phyloP scores from a whole-genome alignment of 2,797 vertebrate species.

The Mallotus villosus region DNA sequence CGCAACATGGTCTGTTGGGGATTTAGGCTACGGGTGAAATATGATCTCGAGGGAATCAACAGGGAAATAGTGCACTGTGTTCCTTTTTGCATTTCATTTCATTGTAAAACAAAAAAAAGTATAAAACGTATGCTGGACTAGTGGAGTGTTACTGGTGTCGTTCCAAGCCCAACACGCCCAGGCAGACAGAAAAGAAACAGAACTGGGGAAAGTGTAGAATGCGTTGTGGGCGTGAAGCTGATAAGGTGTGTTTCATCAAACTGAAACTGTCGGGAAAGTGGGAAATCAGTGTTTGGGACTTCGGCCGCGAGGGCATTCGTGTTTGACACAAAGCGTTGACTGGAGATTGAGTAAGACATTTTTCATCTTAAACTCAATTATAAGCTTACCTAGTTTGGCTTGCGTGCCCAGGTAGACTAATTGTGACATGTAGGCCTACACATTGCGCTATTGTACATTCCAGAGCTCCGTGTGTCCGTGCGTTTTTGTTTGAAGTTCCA shows the following conservation, averaged over 20 bases:
- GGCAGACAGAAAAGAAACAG: background rate
- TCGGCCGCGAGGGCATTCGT: background rate
- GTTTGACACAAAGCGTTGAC: background rate
- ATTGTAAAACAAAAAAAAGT: background rate
- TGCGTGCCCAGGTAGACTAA: background rate
- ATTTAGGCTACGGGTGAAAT: background rate
- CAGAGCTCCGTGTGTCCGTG: background rate
- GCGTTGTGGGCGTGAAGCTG: slow-evolving; percentile 23
- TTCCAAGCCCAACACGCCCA: background rate
- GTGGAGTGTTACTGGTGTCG: background rate
- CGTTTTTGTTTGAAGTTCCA: too few relatives aligned
- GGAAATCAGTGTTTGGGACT: slow-evolving; percentile 6
- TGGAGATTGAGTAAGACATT: slow-evolving; percentile 3
- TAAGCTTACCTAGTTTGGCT: background rate
- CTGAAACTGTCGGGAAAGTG: background rate
- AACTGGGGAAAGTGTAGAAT: background rate
- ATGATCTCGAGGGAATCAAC: too few relatives aligned
- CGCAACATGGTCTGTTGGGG: background rate
- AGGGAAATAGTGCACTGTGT: too few relatives aligned
- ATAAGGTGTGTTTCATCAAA: slow-evolving; percentile 26
- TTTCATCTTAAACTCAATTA: slow-evolving; percentile 1
- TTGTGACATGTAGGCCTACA: background rate
- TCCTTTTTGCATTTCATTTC: background rate
- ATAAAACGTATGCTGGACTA: background rate
- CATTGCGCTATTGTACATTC: background rate